Evolutionary conservation across 35 echinoderm and acorn worm species (phyloP).

Genomic region (Chiridota heheva): DNA sequence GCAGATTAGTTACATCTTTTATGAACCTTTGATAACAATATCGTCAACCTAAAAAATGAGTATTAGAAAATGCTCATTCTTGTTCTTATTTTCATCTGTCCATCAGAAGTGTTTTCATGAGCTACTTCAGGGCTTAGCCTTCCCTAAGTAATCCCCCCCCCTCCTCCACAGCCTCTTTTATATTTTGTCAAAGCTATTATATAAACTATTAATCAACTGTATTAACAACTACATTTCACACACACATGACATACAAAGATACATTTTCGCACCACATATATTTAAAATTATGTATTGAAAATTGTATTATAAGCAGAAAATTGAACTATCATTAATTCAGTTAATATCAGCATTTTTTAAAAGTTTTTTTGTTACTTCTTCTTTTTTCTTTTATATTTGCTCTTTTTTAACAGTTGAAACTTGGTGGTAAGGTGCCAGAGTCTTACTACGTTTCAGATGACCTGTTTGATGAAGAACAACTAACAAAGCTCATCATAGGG

Average conservation of each 20-base stretch:
- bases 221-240: no score
- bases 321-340: not conserved
- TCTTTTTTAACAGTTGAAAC: slow-evolving; percentile 16
- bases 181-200: no score
- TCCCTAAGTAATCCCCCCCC: no score
- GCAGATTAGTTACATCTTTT: not conserved
- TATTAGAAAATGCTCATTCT: not conserved
- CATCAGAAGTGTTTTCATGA: not conserved
- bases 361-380: not conserved
- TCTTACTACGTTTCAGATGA: slow-evolving; percentile 30
- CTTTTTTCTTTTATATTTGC: not conserved
- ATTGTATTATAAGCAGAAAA: not conserved
- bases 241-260: not conserved
- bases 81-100: not conserved
- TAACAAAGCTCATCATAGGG: slow-evolving; percentile 35
- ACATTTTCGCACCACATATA: not conserved
- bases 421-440: slow-evolving; percentile 37
- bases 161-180: no score
- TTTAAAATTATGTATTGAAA: not conserved
- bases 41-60: not conserved
- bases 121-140: no score
- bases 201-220: no score
- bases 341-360: not conserved
- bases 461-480: slow-evolving; percentile 44
- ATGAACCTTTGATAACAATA: not conserved